Base-by-base conservation (phyloP, 2,797 vertebrate species). In the Alfaro cultratus region DNA sequence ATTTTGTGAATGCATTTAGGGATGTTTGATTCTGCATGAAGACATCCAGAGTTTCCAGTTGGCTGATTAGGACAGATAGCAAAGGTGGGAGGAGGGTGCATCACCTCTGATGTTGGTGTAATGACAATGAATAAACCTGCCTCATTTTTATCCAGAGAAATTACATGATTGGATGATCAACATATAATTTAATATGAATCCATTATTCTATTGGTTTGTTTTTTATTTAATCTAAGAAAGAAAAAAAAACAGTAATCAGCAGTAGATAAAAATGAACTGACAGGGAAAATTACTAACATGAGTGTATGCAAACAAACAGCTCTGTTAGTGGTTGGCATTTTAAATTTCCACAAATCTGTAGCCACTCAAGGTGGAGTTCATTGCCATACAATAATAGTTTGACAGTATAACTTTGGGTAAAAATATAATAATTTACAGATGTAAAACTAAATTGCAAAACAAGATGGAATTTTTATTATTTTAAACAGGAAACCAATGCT, bases 1-100 rank as follows among this genome's bases (percentile, higher is more conserved):
- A 83, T 89, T 78, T 79, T 76, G 55, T 55, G 75, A 78, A 80
- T 74, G 75, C 68, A 81, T 81, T 78, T 21, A 45, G 41, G 47
- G 77, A 79, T 73, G 49, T 62, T 81, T 76, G 57, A 2, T 55
- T 83, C 5, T 26, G 60, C 67, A 45, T 78, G 23, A 51, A 74
- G 75, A 41, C 41, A 77, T 68, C 41, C 41, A 16, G 60, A 83
- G 47, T 75, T 71, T 80, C 67, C 78, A 74, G 74, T 73, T 85
- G 83, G 85, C 77, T 81, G 77, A 81, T 82, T 71, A 80, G 62
- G 70, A 80, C 70, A 80, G 75, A 78, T 36, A 72, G 76, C 76
- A 72, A 74, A 85, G 83, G 78, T 57, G 75, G 64, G 87, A 68
- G 43, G 73, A 78, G 47, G 21, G 49, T 3, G 47, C 31, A 75